Percentiles rank a stretch among this genome's conserved stretches.
Conservation (phyloP, 2,113 vertebrate species). For the Poecile atricapillus region DNA sequence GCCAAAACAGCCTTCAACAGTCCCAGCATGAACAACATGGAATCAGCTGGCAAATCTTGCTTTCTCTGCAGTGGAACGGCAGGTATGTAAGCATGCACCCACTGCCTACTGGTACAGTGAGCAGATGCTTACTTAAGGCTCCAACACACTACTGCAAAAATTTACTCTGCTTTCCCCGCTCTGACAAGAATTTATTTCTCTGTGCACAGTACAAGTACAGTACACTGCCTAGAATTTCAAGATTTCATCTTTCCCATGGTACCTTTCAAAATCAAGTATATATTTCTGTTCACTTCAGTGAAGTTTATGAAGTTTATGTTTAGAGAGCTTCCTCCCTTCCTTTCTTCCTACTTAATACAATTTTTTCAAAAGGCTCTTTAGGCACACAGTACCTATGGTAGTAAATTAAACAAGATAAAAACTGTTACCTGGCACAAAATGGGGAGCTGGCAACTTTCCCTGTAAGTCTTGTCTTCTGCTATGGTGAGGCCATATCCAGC, state of each 20-base stretch:
- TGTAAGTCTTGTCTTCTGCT: background rate
- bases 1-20: background rate
- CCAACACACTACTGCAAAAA: background rate
- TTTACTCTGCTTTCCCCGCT: background rate
- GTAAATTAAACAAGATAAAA: background rate
- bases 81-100: background rate
- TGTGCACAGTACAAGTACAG: background rate
- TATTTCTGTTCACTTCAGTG: background rate
- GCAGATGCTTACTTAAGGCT: background rate
- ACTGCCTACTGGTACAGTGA: background rate
- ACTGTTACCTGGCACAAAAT: background rate
- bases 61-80: background rate
- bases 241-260: background rate
- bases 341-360: background rate
- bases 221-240: background rate
- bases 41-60: background rate
- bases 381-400: background rate
- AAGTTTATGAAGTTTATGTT: background rate
- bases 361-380: background rate
- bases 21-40: background rate
- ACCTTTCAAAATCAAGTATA: background rate
- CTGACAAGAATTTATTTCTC: background rate
- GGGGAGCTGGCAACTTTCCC: background rate
- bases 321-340: fast-evolving
- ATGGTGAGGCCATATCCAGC: background rate